A percentile compares a stretch with the other conserved stretches of the same genome.
These are phyloP conservation scores for Tragulus kanchil DNA, from an alignment of 2,113 vertebrate species.

Conservation along the genomic window DNA sequence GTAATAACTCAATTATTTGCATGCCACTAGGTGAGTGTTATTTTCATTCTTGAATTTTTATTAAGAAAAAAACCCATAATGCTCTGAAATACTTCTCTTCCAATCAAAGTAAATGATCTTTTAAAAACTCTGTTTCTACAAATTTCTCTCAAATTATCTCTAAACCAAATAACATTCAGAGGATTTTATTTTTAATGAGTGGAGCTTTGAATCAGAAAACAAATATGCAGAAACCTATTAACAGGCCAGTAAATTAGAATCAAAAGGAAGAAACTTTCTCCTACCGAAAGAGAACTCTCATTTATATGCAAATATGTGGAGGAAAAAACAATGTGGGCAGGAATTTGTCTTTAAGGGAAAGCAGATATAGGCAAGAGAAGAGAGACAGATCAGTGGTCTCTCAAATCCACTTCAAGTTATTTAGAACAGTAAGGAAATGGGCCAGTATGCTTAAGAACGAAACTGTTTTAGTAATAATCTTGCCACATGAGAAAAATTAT, in stretches of 20 bases:
- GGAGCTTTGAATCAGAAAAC: constrained; percentile 70
- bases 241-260: constrained; percentile 66
- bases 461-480: constrained; percentile 78
- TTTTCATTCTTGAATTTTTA: constrained; percentile 50
- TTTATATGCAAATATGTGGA: constrained; percentile 80
- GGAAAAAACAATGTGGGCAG: constrained; percentile 46
- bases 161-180: constrained; percentile 32
- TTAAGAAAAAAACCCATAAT: neutral
- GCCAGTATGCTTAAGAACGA: constrained; percentile 52
- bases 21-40: constrained; percentile 4
- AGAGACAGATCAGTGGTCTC: constrained; percentile 53
- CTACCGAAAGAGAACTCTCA: constrained; percentile 68
- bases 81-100: constrained; percentile 50
- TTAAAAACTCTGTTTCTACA: constrained; percentile 33
- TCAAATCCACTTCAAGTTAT: constrained; percentile 34
- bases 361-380: constrained; percentile 45
- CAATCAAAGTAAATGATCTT: constrained; percentile 44
- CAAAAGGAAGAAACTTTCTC: constrained; percentile 59
- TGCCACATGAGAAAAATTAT: constrained; percentile 74
- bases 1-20: neutral
- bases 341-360: constrained; percentile 53
- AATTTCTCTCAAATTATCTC: constrained; percentile 44
- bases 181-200: constrained; percentile 73
- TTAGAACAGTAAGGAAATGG: constrained; percentile 42
- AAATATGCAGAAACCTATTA: constrained; percentile 60